Percentiles rank a stretch among this genome's conserved stretches.
phyloP scores from a whole-genome alignment of 2,113 vertebrate species.

The Plecturocebus donacophilus region DNA sequence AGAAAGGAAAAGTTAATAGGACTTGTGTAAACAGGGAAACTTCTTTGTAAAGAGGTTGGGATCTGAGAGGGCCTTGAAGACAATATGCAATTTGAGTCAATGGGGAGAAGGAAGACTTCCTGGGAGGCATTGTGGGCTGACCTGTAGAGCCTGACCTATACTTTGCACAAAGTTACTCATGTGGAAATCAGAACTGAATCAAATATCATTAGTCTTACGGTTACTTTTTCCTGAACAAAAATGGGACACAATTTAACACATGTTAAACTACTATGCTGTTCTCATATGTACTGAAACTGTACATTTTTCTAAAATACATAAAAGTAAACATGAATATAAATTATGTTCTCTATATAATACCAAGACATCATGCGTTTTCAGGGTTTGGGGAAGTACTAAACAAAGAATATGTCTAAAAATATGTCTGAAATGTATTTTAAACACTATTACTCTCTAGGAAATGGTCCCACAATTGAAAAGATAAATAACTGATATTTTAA shows the following conservation, averaged over 20 bases:
- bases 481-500: neutral
- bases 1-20: neutral
- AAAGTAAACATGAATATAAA: neutral
- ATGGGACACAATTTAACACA: neutral
- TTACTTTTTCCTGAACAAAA: conserved; percentile 35
- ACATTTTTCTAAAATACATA: neutral
- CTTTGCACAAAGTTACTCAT: neutral
- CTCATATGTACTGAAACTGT: neutral
- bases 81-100: neutral
- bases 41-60: neutral
- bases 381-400: neutral
- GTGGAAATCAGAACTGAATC: neutral
- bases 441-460: neutral
- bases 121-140: neutral
- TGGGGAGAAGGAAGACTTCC: neutral
- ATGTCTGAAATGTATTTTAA: neutral
- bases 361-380: neutral
- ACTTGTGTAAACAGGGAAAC: neutral
- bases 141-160: neutral
- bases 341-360: neutral
- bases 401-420: neutral
- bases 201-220: neutral
- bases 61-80: neutral
- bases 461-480: neutral
- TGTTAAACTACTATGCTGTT: neutral